Percentiles rank a stretch among this genome's conserved stretches.
Evolutionary conservation across 1,140 invertebrate genomes (phyloP).

Genomic region (Portunus trituberculatus): DNA sequence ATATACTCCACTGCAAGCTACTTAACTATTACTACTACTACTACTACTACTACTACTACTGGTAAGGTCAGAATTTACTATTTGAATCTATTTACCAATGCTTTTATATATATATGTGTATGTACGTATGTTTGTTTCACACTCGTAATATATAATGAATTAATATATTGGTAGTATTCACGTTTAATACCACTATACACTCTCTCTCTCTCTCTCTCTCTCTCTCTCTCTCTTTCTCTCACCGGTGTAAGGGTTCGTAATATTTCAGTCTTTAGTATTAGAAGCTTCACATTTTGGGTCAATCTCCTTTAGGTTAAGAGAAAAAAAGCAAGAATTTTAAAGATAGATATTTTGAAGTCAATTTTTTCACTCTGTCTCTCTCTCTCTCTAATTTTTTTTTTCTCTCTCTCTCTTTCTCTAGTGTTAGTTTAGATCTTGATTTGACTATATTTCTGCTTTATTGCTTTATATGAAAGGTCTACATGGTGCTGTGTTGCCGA

Average conservation of each 20-base stretch:
- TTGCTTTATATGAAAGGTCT: no score
- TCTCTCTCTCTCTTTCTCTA: no score
- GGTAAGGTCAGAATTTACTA: neutral
- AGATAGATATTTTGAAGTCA: no score
- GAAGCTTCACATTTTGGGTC: no score
- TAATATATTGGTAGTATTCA: neutral
- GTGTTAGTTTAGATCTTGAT: no score
- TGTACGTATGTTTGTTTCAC: neutral
- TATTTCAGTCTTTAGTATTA: no score
- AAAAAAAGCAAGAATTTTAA: no score
- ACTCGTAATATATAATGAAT: neutral
- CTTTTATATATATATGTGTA: conserved; percentile 16
- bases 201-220: conserved; percentile 1
- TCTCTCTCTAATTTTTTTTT: neutral
- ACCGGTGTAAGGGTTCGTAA: no score
- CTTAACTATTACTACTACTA: neutral
- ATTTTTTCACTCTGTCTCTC: neutral
- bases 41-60: neutral
- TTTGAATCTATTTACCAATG: neutral
- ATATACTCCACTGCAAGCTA: neutral
- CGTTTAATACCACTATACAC: neutral
- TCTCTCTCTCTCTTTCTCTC: neutral
- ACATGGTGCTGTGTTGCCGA: no score
- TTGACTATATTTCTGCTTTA: no score
- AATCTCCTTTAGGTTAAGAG: no score